Conservation (phyloP, 2,113 vertebrate genomes). For the Eolophus roseicapilla region DNA sequence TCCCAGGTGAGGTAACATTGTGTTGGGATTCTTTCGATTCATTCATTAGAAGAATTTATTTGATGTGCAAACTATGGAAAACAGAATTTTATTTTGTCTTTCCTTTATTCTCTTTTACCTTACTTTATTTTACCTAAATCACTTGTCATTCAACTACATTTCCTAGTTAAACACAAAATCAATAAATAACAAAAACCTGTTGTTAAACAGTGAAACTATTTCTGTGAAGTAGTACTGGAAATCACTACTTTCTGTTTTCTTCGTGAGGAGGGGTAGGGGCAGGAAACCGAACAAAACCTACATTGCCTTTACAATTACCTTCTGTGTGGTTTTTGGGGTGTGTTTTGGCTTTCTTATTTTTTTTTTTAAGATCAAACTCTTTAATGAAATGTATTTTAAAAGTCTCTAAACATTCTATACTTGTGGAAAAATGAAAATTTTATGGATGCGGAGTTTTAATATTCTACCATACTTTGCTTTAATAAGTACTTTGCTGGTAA, state of each 20-base stretch:
- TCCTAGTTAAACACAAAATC: not conserved
- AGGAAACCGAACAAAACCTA: not conserved
- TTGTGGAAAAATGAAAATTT: not conserved
- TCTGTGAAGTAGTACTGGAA: not conserved
- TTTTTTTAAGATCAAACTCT: not conserved
- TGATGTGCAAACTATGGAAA: not conserved
- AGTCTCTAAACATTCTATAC: not conserved
- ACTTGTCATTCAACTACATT: not conserved
- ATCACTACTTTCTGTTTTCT: not conserved
- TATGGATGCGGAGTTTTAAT: not conserved
- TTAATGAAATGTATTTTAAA: not conserved
- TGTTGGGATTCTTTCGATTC: not conserved
- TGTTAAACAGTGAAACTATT: not conserved
- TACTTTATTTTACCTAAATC: not conserved
- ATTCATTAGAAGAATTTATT: not conserved
- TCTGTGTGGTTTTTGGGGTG: not conserved
- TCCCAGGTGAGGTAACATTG: not conserved
- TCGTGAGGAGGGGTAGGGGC: not conserved
- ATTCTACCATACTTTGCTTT: conserved; percentile 9
- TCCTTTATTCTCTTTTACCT: not conserved
- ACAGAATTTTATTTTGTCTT: not conserved
- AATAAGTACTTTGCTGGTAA: conserved; percentile 16
- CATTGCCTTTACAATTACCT: not conserved
- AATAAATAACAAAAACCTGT: not conserved
- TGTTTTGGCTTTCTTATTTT: not conserved